These are phyloP conservation scores for Garra rufa DNA, from an alignment of 2,113 vertebrate species.

Conservation along the genomic window DNA sequence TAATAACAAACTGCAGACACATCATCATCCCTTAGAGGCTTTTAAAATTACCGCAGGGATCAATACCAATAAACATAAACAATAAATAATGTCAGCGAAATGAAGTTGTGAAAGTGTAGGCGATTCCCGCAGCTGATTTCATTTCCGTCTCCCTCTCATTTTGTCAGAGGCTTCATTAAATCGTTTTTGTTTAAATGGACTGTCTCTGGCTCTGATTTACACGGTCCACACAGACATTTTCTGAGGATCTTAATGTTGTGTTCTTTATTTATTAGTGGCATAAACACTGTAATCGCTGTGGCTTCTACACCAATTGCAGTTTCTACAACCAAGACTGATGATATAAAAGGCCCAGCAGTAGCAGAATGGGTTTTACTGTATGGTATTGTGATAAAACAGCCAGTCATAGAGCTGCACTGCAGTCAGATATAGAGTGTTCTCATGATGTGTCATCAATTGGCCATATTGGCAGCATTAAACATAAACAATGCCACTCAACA, in stretches of 20 bases:
- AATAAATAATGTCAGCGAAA: constrained; percentile 31
- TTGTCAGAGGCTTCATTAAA: neutral
- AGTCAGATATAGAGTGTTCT: too few relatives aligned
- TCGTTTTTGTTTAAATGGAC: constrained; percentile 13
- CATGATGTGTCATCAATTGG: too few relatives aligned
- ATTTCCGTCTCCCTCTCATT: neutral
- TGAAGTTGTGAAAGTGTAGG: constrained; percentile 3
- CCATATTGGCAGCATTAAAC: too few relatives aligned
- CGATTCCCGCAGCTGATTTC: neutral
- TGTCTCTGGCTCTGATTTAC: constrained; percentile 15
- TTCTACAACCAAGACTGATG: neutral
- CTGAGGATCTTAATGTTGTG: neutral
- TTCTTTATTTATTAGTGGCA: constrained; percentile 10
- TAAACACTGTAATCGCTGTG: neutral
- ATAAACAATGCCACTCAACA: too few relatives aligned
- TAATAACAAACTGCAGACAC: neutral
- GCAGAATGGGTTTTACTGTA: neutral
- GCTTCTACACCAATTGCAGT: constrained; percentile 15
- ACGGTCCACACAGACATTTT: neutral
- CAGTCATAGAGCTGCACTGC: neutral
- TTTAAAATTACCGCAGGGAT: constrained; percentile 24
- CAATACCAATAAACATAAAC: constrained; percentile 34
- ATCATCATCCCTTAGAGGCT: constrained; percentile 10
- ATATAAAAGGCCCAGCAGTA: neutral
- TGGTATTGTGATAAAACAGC: neutral